Evolutionary conservation across 1,140 invertebrate species (phyloP).

Genomic region (Drosophila ogumai): DNA sequence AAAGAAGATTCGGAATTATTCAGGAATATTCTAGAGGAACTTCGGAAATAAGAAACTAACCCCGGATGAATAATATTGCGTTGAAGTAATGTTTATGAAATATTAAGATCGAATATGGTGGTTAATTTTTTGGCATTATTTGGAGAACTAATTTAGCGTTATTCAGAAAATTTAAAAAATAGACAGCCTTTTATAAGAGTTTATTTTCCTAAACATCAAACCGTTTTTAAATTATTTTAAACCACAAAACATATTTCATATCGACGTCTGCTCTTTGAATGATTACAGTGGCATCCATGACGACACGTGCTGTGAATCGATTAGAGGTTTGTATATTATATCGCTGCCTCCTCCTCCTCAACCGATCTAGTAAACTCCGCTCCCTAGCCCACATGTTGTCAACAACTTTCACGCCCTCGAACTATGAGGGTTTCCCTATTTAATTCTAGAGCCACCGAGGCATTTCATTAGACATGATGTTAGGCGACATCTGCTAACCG

Average conservation of each 20-base stretch:
- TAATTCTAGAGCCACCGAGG: conserved; percentile 50
- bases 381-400: conserved; percentile 64
- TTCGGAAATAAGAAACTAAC: conserved; percentile 17
- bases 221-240: too few relatives aligned
- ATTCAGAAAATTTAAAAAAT: too few relatives aligned
- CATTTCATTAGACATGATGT: conserved; percentile 69
- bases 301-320: conserved; percentile 47
- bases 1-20: conserved; percentile 29
- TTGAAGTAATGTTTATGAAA: neutral
- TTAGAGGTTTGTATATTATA: conserved; percentile 11
- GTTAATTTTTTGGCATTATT: too few relatives aligned
- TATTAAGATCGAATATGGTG: neutral
- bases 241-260: neutral
- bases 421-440: conserved; percentile 60
- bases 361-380: conserved; percentile 1
- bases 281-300: conserved; percentile 17
- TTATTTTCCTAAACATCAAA: too few relatives aligned
- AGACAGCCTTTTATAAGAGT: too few relatives aligned
- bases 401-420: conserved; percentile 69
- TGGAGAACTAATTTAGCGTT: too few relatives aligned
- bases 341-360: neutral
- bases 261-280: conserved; percentile 9
- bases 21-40: conserved; percentile 6
- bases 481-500: conserved; percentile 51
- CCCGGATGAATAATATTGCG: neutral